Conservation (phyloP, 2,888 invertebrate genomes). For the Cremastinae sp. region DNA sequence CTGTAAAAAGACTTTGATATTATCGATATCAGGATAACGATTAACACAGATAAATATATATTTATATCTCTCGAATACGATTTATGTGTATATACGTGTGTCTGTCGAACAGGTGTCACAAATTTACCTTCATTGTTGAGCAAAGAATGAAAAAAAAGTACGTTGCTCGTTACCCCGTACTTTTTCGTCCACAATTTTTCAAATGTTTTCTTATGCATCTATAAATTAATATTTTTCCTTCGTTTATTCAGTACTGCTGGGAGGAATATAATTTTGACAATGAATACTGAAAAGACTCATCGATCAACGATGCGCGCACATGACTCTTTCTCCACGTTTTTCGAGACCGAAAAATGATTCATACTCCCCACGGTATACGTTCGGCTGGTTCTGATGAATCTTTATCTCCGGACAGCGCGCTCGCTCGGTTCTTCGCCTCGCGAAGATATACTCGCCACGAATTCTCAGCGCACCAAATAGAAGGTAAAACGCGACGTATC, state of each 20-base stretch:
- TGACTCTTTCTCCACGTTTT: conserved; percentile 12
- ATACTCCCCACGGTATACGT: conserved; percentile 27
- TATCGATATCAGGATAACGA: too few species aligned
- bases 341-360: conserved; percentile 37
- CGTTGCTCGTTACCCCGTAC: too few species aligned
- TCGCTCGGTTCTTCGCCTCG: conserved; percentile 28
- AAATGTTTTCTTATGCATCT: too few species aligned
- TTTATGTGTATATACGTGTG: too few species aligned
- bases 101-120: too few species aligned
- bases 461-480: conserved; percentile 41
- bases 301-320: conserved; percentile 14
- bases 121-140: too few species aligned
- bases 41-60: too few species aligned
- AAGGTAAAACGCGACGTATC: conserved; percentile 29
- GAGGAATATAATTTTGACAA: conserved; percentile 15
- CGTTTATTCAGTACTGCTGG: not conserved
- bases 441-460: conserved; percentile 40
- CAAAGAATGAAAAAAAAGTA: too few species aligned
- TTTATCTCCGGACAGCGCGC: conserved; percentile 39
- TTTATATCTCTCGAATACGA: too few species aligned
- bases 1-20: too few species aligned
- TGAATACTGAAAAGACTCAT: conserved; percentile 26
- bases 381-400: conserved; percentile 12
- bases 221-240: conserved; percentile 12
- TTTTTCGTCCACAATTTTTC: too few species aligned